These are phyloP conservation scores for Strix uralensis DNA, from an alignment of 2,113 vertebrate genomes.

Conservation along the genomic window DNA sequence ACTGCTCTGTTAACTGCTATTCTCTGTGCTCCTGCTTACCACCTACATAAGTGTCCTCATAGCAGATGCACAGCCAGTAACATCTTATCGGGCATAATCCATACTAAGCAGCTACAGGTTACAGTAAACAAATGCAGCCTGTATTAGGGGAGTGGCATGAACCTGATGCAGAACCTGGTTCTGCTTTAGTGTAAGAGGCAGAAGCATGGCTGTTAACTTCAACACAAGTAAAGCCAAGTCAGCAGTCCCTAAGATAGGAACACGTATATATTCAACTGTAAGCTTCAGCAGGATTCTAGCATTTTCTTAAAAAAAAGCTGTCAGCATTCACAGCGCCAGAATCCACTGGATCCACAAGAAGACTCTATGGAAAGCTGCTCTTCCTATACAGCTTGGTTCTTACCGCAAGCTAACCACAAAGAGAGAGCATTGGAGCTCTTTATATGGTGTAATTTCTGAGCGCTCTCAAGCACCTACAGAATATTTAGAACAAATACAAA, in stretches of 20 bases:
- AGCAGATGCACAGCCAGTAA: background rate
- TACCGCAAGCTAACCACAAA: background rate
- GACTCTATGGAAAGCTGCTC: background rate
- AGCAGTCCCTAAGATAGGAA: background rate
- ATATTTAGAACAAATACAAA: background rate
- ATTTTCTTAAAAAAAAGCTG: background rate
- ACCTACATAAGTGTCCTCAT: background rate
- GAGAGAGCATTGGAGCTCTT: background rate
- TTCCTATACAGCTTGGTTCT: background rate
- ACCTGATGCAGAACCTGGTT: background rate
- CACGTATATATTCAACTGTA: background rate
- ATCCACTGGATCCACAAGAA: background rate
- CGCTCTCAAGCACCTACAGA: background rate
- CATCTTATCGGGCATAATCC: background rate
- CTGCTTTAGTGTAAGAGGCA: background rate
- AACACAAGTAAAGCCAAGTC: background rate
- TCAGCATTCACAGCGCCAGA: background rate
- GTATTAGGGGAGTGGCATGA: background rate
- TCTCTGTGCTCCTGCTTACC: background rate
- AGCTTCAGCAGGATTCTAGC: background rate
- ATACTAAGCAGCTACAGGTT: background rate
- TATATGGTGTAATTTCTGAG: background rate
- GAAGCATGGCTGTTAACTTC: background rate
- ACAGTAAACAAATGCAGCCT: background rate
- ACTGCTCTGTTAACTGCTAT: background rate